Conservation (phyloP, 2,113 vertebrate genomes). For the Psittacus erithacus region DNA sequence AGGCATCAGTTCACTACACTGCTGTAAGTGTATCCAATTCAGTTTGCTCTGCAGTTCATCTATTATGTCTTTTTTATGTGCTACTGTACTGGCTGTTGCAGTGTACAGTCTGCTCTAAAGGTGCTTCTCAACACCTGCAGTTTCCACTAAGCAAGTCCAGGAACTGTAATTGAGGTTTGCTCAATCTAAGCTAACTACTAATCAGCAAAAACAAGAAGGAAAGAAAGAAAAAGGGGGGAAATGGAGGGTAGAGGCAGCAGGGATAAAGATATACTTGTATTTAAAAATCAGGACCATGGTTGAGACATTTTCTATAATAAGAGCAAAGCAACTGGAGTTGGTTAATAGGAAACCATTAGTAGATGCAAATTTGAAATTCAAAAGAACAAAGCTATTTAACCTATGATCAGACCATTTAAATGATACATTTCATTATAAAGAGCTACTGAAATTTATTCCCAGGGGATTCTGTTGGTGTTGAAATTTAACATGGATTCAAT, state of each 20-base stretch:
- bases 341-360: not conserved
- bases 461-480: not conserved
- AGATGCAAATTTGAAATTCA: constrained; percentile 32
- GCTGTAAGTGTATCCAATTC: constrained; percentile 57
- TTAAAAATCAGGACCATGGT: not conserved
- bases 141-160: not conserved
- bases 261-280: not conserved
- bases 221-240: rapidly evolving
- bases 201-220: not conserved
- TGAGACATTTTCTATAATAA: not conserved
- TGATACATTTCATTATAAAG: not conserved
- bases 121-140: not conserved
- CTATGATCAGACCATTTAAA: not conserved
- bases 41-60: constrained; percentile 61
- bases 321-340: not conserved
- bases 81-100: not conserved
- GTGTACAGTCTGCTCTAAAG: not conserved
- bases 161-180: not conserved
- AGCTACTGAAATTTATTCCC: not conserved
- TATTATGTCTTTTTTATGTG: constrained; percentile 12
- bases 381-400: constrained; percentile 37
- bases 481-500: not conserved
- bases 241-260: rapidly evolving
- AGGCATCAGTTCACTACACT: constrained; percentile 63
- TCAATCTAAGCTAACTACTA: not conserved